Conservation (phyloP, 2,888 invertebrate species). For the Clunio marinus region DNA sequence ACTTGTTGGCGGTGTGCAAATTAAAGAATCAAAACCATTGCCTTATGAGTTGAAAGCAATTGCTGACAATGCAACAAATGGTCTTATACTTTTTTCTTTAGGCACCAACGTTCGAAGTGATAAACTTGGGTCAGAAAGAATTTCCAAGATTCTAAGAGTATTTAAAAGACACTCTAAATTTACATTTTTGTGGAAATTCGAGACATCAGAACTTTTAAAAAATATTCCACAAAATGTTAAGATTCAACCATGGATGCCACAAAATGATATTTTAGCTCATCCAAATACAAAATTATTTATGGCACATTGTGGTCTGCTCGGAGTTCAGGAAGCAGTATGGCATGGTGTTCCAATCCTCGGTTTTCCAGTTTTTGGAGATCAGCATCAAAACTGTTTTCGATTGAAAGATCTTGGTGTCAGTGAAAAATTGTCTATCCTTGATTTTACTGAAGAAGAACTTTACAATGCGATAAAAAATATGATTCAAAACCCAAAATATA, state of each 20-base stretch:
- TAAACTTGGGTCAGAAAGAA: slow-evolving; percentile 17
- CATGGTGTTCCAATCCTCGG: slow-evolving; percentile 39
- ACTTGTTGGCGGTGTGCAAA: slow-evolving; percentile 40
- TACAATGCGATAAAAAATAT: slow-evolving; percentile 18
- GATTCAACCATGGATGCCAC: slow-evolving; percentile 38
- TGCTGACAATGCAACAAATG: slow-evolving; percentile 24
- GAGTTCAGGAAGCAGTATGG: slow-evolving; percentile 38
- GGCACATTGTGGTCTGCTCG: slow-evolving; percentile 39
- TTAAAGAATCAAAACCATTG: slow-evolving; percentile 35
- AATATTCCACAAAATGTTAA: slow-evolving; percentile 32
- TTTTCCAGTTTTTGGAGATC: slow-evolving; percentile 39
- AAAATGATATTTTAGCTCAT: slow-evolving; percentile 39
- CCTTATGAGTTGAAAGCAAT: slow-evolving; percentile 23
- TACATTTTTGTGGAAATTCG: slow-evolving; percentile 37
- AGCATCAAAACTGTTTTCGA: slow-evolving; percentile 23
- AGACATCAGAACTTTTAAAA: slow-evolving; percentile 25
- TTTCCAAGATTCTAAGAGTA: slow-evolving; percentile 14
- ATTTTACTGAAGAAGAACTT: slow-evolving; percentile 29
- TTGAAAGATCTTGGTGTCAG: slow-evolving; percentile 13
- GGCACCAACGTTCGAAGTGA: slow-evolving; percentile 37
- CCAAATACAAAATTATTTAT: slow-evolving; percentile 38
- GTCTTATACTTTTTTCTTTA: slow-evolving; percentile 23
- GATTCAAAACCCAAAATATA: slow-evolving; percentile 20
- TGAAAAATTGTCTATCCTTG: slow-evolving; percentile 9
- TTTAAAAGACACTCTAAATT: slow-evolving; percentile 4